Percentiles rank a stretch among this genome's conserved stretches.
Evolutionary conservation across 1,140 invertebrate genomes (phyloP).

Genomic region (Lycorma delicatula): DNA sequence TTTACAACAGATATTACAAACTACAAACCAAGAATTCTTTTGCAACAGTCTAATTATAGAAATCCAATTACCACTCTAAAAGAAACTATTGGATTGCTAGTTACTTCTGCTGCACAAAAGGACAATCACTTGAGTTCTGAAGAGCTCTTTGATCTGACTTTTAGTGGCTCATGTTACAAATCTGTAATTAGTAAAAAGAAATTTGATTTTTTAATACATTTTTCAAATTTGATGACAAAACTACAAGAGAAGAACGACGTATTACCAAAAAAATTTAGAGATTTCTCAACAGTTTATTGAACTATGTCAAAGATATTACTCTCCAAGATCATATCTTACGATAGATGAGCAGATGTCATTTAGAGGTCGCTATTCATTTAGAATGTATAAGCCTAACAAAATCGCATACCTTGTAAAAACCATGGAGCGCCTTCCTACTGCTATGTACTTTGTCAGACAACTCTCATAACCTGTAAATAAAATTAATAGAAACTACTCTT

Average conservation of each 20-base stretch:
- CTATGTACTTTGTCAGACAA: conserved; percentile 25
- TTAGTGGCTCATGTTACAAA: conserved; percentile 23
- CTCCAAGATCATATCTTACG: conserved; percentile 23
- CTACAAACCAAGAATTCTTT: neutral
- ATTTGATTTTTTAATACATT: conserved; percentile 32
- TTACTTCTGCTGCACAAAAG: conserved; percentile 22
- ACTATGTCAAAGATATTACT: conserved; percentile 30
- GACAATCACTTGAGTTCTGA: conserved; percentile 25
- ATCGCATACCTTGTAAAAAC: conserved; percentile 35
- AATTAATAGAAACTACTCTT: conserved; percentile 30
- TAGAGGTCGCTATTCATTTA: conserved; percentile 35
- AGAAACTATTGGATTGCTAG: conserved; percentile 18
- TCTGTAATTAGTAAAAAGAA: conserved; percentile 29
- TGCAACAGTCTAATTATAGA: neutral
- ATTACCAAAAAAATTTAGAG: conserved; percentile 30
- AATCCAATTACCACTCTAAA: neutral
- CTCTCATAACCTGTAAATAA: conserved; percentile 20
- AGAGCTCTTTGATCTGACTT: conserved; percentile 23
- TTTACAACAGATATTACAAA: neutral
- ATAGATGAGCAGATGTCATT: conserved; percentile 37
- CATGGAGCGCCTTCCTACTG: neutral
- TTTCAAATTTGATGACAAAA: conserved; percentile 33
- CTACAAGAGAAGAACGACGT: conserved; percentile 22
- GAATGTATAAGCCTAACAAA: conserved; percentile 38
- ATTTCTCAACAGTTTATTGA: conserved; percentile 35